A percentile compares a stretch with the other conserved stretches of the same genome.
phyloP scores from a whole-genome alignment of 2,113 vertebrate genomes.

The Austrofundulus limnaeus region DNA sequence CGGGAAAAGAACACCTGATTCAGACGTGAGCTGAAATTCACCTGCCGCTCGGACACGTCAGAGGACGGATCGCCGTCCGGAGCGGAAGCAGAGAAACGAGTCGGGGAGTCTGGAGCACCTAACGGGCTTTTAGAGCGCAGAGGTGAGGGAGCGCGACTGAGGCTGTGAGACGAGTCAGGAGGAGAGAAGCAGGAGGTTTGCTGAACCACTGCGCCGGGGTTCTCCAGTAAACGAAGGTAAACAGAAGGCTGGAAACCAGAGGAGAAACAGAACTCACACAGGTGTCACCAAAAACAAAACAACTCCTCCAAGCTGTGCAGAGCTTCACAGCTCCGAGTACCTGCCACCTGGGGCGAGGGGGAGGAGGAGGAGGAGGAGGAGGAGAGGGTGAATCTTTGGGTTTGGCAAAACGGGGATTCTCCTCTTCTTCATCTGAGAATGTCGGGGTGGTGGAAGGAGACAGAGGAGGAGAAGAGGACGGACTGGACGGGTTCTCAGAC shows the following conservation, averaged over 20 bases:
- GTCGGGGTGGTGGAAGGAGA: conserved; percentile 40
- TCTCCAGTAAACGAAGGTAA: conserved; percentile 70
- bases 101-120: conserved; percentile 24
- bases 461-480: conserved; percentile 38
- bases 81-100: conserved; percentile 47
- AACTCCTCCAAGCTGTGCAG: not conserved
- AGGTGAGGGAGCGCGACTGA: conserved; percentile 49
- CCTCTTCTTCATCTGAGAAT: conserved; percentile 40
- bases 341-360: conserved; percentile 68
- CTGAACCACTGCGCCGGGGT: conserved; percentile 27
- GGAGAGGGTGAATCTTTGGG: conserved; percentile 52
- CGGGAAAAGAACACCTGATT: not conserved
- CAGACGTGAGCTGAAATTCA: conserved; percentile 59
- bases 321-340: conserved; percentile 28
- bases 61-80: conserved; percentile 73
- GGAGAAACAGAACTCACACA: not conserved
- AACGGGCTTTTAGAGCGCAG: not conserved
- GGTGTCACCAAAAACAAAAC: not conserved
- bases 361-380: conserved; percentile 31
- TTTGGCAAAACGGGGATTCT: conserved; percentile 72
- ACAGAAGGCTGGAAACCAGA: conserved; percentile 63
- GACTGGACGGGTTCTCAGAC: conserved; percentile 37
- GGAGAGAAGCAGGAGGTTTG: conserved; percentile 25
- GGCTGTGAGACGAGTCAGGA: not conserved
- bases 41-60: conserved; percentile 85